These are phyloP conservation scores for Synergus itoensis DNA, from an alignment of 2,888 invertebrate genomes.

Conservation along the genomic window DNA sequence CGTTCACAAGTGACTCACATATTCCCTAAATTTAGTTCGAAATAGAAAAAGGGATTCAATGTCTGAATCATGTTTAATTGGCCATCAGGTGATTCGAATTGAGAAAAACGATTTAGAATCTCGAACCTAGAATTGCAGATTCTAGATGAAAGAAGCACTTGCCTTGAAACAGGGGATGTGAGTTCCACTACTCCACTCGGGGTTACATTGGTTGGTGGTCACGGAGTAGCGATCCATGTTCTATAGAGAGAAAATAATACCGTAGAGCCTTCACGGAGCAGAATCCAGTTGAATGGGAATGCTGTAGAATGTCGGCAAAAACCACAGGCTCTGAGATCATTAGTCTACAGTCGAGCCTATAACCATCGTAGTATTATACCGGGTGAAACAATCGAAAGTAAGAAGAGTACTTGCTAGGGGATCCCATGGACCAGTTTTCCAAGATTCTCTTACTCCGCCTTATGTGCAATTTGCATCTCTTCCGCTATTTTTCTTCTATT, in stretches of 20 bases:
- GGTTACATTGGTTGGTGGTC: slow-evolving; percentile 43
- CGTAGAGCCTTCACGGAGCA: slow-evolving; percentile 52
- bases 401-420: neutral
- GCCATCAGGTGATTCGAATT: slow-evolving; percentile 22
- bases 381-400: slow-evolving; percentile 64
- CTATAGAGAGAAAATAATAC: slow-evolving; percentile 54
- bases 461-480: neutral
- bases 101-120: slow-evolving; percentile 44
- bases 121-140: slow-evolving; percentile 31
- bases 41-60: neutral
- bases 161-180: slow-evolving; percentile 49
- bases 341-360: slow-evolving; percentile 75
- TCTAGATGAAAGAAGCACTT: slow-evolving; percentile 45
- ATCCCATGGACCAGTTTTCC: slow-evolving; percentile 26
- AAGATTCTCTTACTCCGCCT: neutral
- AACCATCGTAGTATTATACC: slow-evolving; percentile 70
- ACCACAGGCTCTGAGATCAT: slow-evolving; percentile 76
- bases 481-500: slow-evolving; percentile 2
- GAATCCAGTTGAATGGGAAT: slow-evolving; percentile 75
- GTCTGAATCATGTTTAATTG: neutral
- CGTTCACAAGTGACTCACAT: neutral
- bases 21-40: neutral
- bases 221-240: slow-evolving; percentile 43
- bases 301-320: slow-evolving; percentile 78
- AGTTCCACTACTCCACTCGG: slow-evolving; percentile 10